Evolutionary conservation across 2,888 invertebrate genomes (phyloP).

Genomic region (Lamellibrachia columna): DNA sequence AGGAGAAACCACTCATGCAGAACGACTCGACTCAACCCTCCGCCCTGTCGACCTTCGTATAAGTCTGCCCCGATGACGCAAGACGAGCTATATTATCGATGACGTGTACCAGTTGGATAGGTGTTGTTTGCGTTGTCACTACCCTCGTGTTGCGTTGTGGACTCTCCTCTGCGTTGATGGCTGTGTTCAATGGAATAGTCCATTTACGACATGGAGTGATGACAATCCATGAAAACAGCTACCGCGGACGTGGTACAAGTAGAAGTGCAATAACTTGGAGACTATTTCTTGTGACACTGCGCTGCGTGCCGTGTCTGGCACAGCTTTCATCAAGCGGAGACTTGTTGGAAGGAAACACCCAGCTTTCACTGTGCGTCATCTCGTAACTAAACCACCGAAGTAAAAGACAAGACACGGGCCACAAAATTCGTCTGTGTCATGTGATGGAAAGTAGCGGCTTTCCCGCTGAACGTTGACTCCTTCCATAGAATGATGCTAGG

Average conservation of each 20-base stretch:
- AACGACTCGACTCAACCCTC: constrained; percentile 74
- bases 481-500: not conserved
- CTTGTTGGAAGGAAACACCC: not conserved
- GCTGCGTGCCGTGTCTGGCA: not conserved
- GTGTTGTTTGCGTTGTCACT: constrained; percentile 11
- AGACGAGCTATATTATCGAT: not conserved
- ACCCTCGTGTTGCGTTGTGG: not conserved
- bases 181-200: not conserved
- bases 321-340: not conserved
- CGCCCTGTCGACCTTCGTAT: constrained; percentile 81
- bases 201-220: not conserved
- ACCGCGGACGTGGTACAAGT: not conserved
- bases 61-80: constrained; percentile 25
- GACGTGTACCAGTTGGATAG: not conserved
- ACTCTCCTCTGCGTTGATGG: not conserved
- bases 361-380: not conserved
- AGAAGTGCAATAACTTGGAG: not conserved
- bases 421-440: not conserved
- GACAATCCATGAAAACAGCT: not conserved
- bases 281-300: not conserved
- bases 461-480: not conserved
- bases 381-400: not conserved
- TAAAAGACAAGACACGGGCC: not conserved
- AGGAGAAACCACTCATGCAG: constrained; percentile 41
- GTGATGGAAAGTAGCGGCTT: not conserved